Evolutionary conservation across 1,140 invertebrate species (phyloP), one percentile per base, ranked within the genome.

Genomic region (Trachymyrmex cornetzi): DNA sequence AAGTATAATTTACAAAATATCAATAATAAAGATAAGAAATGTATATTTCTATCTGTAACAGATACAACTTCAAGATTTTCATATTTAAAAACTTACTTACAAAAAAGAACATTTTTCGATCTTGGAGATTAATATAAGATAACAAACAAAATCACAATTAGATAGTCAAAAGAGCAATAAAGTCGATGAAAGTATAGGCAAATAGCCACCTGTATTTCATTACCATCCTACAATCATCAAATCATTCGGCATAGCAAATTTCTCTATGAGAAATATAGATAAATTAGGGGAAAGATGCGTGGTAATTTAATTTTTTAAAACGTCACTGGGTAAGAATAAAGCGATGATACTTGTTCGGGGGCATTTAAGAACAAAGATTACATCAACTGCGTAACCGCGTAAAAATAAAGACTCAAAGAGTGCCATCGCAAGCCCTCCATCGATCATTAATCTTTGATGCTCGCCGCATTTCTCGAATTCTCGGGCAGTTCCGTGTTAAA

Each of bases 361-460:
- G 3, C 38, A 50, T 75, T 84, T 75, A 63, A 84, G 38, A 48
- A 34, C 38, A 63, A 75, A 50, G 55, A 61, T 84, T 72, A 61
- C 12, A 75, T 84, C 80, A 69, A 61, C 44, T 48, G 55, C 66
- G 66, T 30, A 44, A 63, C n/a, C 57, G 69, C 80, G 2, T 12
- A 61, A 27, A 61, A 84, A 84, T 74, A 27, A 75, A 27, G 34
- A 34, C 19, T 63, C 55, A 27, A 6, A 27, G 53, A n/a, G 6
- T 30, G 34, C 3, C 34, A 34, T 9, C 14, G 9, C n/a, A 55
- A 74, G 24, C 4, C 24, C 11, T 72, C 27, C 24, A 74, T 75
- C 69, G 38, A 84, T 84, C 80, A 84, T 84, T 74, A 84, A 61
- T 84, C 80, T 75, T 63, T 24, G 11, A 27, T 55, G 67, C 48